These are phyloP conservation scores for Climacteris rufus DNA, from an alignment of 2,113 vertebrate genomes.

Conservation along the genomic window DNA sequence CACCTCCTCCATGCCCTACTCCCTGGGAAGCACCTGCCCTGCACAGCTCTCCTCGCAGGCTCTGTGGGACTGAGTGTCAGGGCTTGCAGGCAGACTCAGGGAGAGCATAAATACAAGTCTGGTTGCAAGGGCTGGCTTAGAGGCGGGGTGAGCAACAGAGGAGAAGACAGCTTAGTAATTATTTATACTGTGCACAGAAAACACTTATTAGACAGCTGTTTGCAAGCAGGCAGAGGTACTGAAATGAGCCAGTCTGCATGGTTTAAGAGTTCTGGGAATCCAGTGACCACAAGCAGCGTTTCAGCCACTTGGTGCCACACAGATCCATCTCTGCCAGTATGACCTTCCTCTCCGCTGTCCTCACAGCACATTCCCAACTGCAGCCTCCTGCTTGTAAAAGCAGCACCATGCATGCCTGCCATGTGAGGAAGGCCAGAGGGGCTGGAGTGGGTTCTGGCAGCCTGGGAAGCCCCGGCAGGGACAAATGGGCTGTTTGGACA, in stretches of 20 bases:
- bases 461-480: not conserved
- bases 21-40: fast-evolving
- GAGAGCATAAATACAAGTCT: not conserved
- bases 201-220: not conserved
- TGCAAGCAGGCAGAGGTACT: not conserved
- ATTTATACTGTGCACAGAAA: not conserved
- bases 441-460: not conserved
- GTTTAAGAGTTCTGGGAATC: not conserved
- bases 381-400: not conserved
- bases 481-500: fast-evolving
- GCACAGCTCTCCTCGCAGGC: not conserved
- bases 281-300: not conserved
- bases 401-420: fast-evolving
- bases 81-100: not conserved
- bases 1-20: not conserved
- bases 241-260: fast-evolving
- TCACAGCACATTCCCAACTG: fast-evolving
- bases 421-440: fast-evolving
- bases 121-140: not conserved
- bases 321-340: fast-evolving
- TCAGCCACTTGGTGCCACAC: fast-evolving
- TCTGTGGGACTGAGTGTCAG: not conserved
- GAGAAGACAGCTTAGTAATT: not conserved
- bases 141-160: not conserved
- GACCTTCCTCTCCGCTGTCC: not conserved